Percentiles rank a stretch among this genome's conserved stretches.
These are phyloP conservation scores for Caradrina kadenii DNA, from an alignment of 2,888 invertebrate genomes.

Conservation along the genomic window DNA sequence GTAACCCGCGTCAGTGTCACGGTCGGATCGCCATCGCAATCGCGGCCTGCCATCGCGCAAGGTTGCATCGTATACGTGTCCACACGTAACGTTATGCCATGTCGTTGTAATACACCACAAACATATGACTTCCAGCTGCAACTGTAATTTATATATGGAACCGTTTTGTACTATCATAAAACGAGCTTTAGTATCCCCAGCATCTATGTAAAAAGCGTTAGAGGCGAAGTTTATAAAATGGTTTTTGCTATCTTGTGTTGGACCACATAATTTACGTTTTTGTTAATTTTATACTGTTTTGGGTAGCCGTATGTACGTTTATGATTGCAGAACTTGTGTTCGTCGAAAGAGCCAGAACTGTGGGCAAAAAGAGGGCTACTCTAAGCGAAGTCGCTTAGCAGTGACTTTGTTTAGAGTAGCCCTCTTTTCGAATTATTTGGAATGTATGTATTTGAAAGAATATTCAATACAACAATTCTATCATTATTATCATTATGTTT, in stretches of 20 bases:
- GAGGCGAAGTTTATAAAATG: constrained; percentile 3
- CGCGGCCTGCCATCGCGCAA: constrained; percentile 82
- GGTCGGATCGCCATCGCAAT: constrained; percentile 83
- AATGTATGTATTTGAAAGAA: background rate
- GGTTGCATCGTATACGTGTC: constrained; percentile 84
- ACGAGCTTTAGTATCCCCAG: constrained; percentile 14
- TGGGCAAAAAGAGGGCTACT: background rate
- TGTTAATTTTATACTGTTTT: background rate
- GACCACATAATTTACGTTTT: constrained; percentile 4
- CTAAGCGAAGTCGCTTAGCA: background rate
- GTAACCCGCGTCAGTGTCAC: constrained; percentile 86
- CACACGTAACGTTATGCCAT: constrained; percentile 81
- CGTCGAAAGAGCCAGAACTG: background rate
- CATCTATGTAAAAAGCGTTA: background rate
- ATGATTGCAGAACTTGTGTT: background rate
- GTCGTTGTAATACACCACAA: constrained; percentile 66
- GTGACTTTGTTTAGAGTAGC: too few species aligned
- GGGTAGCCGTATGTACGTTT: background rate
- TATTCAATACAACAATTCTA: constrained; percentile 3
- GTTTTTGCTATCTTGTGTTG: constrained; percentile 17
- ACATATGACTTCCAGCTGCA: constrained; percentile 67
- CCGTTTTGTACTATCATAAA: constrained; percentile 34
- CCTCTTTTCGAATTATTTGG: too few species aligned
- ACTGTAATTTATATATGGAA: constrained; percentile 40
- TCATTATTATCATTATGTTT: background rate